These are phyloP conservation scores for Antigone vipio DNA, from an alignment of 2,113 vertebrate genomes.

Conservation along the genomic window DNA sequence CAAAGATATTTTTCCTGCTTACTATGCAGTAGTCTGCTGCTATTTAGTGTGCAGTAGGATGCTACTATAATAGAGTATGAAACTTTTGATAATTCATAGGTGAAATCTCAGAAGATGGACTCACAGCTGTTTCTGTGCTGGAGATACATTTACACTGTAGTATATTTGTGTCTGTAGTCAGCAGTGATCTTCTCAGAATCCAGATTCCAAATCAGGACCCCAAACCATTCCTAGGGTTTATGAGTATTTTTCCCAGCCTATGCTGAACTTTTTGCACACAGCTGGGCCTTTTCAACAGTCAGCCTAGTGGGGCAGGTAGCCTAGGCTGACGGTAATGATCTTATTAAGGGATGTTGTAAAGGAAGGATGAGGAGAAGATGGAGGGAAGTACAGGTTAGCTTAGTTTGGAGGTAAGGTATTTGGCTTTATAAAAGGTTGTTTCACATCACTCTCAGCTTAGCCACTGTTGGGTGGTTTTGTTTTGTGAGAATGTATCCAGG, in stretches of 20 bases:
- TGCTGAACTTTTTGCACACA: neutral
- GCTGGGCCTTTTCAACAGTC: neutral
- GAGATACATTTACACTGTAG: neutral
- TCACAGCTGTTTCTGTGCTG: neutral
- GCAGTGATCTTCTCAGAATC: neutral
- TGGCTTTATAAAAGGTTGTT: neutral
- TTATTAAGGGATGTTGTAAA: neutral
- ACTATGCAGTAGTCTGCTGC: neutral
- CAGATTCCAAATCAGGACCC: neutral
- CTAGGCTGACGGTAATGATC: neutral
- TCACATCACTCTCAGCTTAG: neutral
- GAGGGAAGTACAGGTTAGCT: too few relatives aligned
- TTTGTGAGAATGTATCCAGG: neutral
- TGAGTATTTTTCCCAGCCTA: neutral
- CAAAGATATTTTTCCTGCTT: neutral
- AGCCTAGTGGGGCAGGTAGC: neutral
- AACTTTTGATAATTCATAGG: neutral
- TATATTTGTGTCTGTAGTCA: neutral
- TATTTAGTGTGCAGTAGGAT: neutral
- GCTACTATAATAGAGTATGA: neutral
- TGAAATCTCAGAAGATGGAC: neutral
- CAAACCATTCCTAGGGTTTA: too few relatives aligned
- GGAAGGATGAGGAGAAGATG: fast-evolving
- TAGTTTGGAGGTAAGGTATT: neutral
- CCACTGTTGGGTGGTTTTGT: neutral